Evolutionary conservation across 35 echinoderm and acorn worm genomes (phyloP), one percentile per base, ranked within the genome.

Genomic region (Chiridota heheva): DNA sequence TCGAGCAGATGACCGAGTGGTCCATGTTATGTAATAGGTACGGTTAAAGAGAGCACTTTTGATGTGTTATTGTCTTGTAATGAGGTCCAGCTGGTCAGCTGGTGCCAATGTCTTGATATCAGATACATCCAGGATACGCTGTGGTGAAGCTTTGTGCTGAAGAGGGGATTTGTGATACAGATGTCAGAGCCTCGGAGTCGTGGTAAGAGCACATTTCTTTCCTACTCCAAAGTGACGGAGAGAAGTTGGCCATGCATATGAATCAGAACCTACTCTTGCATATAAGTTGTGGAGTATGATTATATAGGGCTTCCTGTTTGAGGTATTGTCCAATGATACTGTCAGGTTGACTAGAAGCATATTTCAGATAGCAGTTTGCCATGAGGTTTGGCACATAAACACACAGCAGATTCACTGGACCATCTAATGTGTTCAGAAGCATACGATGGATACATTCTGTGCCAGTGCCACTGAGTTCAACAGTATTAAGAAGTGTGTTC

Each of bases 21-120:
- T 91, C 82, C 7, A 56, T 82, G 57, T 89, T 67, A 35, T 80
- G 30, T 81, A 76, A 57, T 86, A 91, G 58, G 29, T 63, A 60
- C 80, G 29, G 24, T 65, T 86, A 38, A 60, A 30, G 26, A 51
- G 76, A 1, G 82, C 89, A 49, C 63, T 86, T 5, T 62, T 40
- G 39, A 81, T 29, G 28, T 17, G 28, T 5, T 60, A 20, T 31
- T 65, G 42, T 42, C 85, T 80, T 18, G 44, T 40, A 62, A 90
- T 60, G 24, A 68, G 37, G 31, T 90, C 68, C 44, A 76, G 49
- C 49, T 20, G 56, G 57, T 55, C 22, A 82, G 40, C 32, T 83
- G 78, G 46, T 90, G 80, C 78, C 88, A 84, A 44, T 84, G 61
- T 44, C 79, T 37, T 4, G 69, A 90, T 17, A 59, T 40, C 15